Base-by-base conservation (phyloP, 23 tunicate genomes). In the Diplosoma virens region DNA sequence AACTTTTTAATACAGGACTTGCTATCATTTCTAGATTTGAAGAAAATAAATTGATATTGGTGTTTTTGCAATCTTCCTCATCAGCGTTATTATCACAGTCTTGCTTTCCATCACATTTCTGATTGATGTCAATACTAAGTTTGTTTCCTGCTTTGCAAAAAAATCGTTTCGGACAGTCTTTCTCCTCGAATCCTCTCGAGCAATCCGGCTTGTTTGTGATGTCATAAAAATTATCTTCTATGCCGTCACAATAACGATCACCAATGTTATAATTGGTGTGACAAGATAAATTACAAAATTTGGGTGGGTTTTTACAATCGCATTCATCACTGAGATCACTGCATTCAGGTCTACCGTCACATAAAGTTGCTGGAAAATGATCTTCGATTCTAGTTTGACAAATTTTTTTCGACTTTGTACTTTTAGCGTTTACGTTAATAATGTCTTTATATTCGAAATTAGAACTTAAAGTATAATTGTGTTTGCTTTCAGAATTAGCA, bases 321-420 rank as follows among this genome's bases (percentile, higher is more conserved):
- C 77, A 71, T 46, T 71, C 77, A 23, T 71, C 77, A 1, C 18
- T 24, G 2, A 41, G 27, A 41, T 41, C 59, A 2, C 47, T 6
- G 59, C 77, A 71, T 34, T 71, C 77, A 1, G 58, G 58, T 22
- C 58, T 37, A 1, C 58, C 77, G 31, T 71, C 59, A 37, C 77
- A 71, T 2, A 21, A 31, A 33, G 33, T 47, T 16, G 47, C 73
- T 16, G 7, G 16, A 16, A 46, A 25, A 33, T n/a, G n/a, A n/a
- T n/a, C n/a, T n/a, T 33, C 77, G 30, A 46, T 26, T 37, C 47
- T 45, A 16, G 11, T 45, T 11, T 45, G 16, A 9, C 16, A 11
- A 45, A 45, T 9, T 45, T 45, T 9, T 9, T 11, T 45, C 16
- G 14, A 45, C 16, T 45, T 9, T 45, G 14, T 9, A 45, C 52